phyloP scores from a whole-genome alignment of 92 coral and sea anemone species.

The Zoanthus solanderi region DNA sequence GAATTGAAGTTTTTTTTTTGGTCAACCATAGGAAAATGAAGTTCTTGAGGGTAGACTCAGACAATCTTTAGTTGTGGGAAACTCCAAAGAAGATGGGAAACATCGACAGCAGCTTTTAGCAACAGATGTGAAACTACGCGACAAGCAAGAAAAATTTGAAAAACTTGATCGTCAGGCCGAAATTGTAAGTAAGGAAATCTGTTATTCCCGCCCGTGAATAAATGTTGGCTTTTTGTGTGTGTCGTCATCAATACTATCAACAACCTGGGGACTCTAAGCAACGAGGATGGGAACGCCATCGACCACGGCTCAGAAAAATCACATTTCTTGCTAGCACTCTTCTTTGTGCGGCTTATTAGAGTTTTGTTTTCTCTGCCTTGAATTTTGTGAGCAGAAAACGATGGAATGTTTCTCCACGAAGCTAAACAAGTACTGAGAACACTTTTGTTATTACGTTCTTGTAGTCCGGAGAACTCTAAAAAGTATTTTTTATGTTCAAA shows the following conservation, averaged over 20 bases:
- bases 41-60: constrained; percentile 32
- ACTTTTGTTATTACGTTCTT: too few relatives aligned
- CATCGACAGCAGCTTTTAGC: background rate
- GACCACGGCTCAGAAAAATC: too few relatives aligned
- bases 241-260: background rate
- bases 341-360: too few relatives aligned
- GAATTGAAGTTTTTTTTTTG: background rate
- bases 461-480: too few relatives aligned
- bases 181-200: constrained; percentile 26
- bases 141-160: constrained; percentile 46
- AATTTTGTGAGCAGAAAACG: too few relatives aligned
- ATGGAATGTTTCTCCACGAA: too few relatives aligned
- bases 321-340: too few relatives aligned
- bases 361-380: too few relatives aligned
- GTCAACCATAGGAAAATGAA: constrained; percentile 9
- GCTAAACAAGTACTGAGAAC: too few relatives aligned
- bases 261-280: too few relatives aligned
- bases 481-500: too few relatives aligned
- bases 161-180: constrained; percentile 50
- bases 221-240: background rate
- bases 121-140: constrained; percentile 35
- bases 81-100: constrained; percentile 20
- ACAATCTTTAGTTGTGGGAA: constrained; percentile 15
- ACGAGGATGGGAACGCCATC: too few relatives aligned
- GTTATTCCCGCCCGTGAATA: background rate